Percentiles rank a stretch among this genome's conserved stretches.
phyloP scores from a whole-genome alignment of 2,888 invertebrate genomes.

The Tineola bisselliella region DNA sequence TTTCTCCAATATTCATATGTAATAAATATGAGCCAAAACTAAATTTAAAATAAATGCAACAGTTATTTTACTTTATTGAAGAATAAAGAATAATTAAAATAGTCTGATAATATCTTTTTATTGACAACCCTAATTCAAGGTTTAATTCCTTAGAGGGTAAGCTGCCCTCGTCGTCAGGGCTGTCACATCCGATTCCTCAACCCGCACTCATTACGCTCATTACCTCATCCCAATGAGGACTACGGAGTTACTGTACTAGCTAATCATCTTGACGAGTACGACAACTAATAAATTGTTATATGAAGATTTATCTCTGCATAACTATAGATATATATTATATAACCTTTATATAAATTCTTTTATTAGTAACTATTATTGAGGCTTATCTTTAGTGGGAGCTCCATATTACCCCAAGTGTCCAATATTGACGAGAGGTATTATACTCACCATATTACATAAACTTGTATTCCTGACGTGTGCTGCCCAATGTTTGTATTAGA shows the following conservation, averaged over 20 bases:
- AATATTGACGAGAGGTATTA: constrained; percentile 22
- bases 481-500: neutral
- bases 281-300: neutral
- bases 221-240: constrained; percentile 19
- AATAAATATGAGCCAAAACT: too few species aligned
- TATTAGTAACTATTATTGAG: neutral
- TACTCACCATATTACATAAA: constrained; percentile 29
- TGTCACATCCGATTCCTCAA: constrained; percentile 27
- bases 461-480: constrained; percentile 30
- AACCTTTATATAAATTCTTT: neutral
- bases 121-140: constrained; percentile 1
- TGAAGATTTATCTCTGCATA: neutral
- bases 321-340: neutral
- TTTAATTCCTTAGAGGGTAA: neutral
- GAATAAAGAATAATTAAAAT: neutral
- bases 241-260: constrained; percentile 1
- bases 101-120: neutral
- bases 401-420: constrained; percentile 42
- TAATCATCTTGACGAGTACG: constrained; percentile 7
- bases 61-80: neutral
- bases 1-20: too few species aligned
- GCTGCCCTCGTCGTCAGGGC: constrained; percentile 19
- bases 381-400: constrained; percentile 21
- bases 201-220: constrained; percentile 29
- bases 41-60: too few species aligned